Evolutionary conservation across 2,113 vertebrate species (phyloP).

Genomic region (Tylochromis polylepis): DNA sequence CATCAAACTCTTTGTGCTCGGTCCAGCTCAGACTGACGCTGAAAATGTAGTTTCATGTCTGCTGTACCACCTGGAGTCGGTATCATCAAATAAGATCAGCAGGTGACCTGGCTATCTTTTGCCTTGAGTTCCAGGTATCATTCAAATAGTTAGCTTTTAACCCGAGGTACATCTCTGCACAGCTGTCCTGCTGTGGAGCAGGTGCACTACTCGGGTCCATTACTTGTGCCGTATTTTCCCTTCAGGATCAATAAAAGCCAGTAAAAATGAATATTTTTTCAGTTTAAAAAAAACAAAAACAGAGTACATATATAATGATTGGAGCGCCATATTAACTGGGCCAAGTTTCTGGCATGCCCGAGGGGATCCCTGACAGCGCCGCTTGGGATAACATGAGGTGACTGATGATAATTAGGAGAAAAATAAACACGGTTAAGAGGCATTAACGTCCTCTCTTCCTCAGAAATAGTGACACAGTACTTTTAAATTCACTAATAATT

Average conservation of each 20-base stretch:
- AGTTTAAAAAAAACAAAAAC: neutral
- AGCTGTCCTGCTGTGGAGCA: neutral
- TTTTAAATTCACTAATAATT: neutral
- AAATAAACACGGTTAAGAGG: neutral
- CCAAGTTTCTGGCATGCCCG: neutral
- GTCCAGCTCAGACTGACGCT: neutral
- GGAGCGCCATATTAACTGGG: neutral
- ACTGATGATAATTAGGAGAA: neutral
- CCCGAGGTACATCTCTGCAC: neutral
- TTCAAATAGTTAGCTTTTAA: rapidly evolving
- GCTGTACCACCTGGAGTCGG: neutral
- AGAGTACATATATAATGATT: neutral
- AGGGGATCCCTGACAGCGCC: neutral
- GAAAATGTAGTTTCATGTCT: neutral
- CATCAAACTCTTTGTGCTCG: neutral
- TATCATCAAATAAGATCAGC: neutral
- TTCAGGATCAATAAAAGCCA: neutral
- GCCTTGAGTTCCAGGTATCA: neutral
- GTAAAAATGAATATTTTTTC: neutral
- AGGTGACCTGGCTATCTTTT: neutral
- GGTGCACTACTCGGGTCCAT: rapidly evolving
- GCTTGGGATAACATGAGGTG: neutral
- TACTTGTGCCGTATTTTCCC: neutral
- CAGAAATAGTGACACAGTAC: neutral
- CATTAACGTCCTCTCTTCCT: neutral